These are phyloP conservation scores for Bothrops jararaca DNA, from an alignment of 2,113 vertebrate species.

Conservation along the genomic window DNA sequence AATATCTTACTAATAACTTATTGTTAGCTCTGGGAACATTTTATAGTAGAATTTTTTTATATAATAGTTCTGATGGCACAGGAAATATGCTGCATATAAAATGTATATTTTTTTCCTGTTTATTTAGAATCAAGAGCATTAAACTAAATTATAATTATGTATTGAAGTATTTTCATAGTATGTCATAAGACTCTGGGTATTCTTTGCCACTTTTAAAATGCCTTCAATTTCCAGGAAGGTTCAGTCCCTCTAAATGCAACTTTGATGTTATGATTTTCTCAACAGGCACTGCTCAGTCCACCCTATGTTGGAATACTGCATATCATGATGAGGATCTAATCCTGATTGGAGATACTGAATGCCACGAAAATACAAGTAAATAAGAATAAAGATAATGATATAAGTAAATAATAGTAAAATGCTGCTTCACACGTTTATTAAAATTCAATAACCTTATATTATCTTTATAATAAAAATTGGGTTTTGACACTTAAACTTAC, in stretches of 20 bases:
- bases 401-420: slow-evolving; percentile 13
- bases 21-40: background rate
- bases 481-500: background rate
- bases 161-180: background rate
- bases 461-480: background rate
- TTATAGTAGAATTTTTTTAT: background rate
- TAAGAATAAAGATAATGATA: slow-evolving; percentile 23
- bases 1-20: slow-evolving; percentile 9
- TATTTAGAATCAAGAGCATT: background rate
- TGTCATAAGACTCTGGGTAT: background rate
- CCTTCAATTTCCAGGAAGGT: slow-evolving; percentile 23
- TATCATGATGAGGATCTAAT: slow-evolving; percentile 12
- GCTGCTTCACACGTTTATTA: background rate
- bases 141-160: background rate
- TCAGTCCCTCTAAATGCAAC: slow-evolving; percentile 28
- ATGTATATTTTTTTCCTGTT: slow-evolving; percentile 1
- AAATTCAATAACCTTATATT: background rate
- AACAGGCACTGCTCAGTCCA: slow-evolving; percentile 12
- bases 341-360: slow-evolving; percentile 31
- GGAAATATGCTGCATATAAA: background rate
- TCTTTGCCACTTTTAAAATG: slow-evolving; percentile 1
- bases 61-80: slow-evolving; percentile 5
- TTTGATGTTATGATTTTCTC: slow-evolving; percentile 33
- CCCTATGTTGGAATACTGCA: slow-evolving; percentile 10
- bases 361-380: slow-evolving; percentile 26